Percentiles rank a stretch among this genome's conserved stretches.
Evolutionary conservation across 2,888 invertebrate genomes (phyloP).

Genomic region (Athetis lepigone): DNA sequence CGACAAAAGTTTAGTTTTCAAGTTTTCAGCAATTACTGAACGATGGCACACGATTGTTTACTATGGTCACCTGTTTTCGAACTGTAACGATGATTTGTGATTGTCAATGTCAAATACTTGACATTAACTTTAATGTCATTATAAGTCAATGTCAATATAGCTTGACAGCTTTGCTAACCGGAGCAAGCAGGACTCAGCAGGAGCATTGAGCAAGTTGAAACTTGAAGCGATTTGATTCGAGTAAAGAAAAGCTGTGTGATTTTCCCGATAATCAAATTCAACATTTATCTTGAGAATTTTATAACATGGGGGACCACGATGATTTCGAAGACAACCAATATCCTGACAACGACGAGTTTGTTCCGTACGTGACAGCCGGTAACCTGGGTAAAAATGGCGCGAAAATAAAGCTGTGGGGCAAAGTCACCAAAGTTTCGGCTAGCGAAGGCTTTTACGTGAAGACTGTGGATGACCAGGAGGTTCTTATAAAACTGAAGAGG

Average conservation of each 20-base stretch:
- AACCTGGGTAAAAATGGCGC: slow-evolving; percentile 85
- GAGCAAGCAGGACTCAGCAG: too few relatives aligned
- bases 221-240: neutral
- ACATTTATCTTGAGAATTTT: neutral
- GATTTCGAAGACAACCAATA: slow-evolving; percentile 87
- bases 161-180: neutral
- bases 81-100: too few relatives aligned
- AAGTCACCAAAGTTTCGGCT: slow-evolving; percentile 84
- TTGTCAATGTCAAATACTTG: too few relatives aligned
- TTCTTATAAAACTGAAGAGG: slow-evolving; percentile 80
- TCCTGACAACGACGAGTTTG: slow-evolving; percentile 86
- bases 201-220: neutral
- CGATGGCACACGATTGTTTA: too few relatives aligned
- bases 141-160: too few relatives aligned
- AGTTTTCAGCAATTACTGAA: too few relatives aligned
- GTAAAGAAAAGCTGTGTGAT: too few relatives aligned
- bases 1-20: too few relatives aligned
- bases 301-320: slow-evolving; percentile 83
- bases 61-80: too few relatives aligned
- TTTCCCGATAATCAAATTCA: neutral
- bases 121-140: too few relatives aligned
- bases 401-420: slow-evolving; percentile 87
- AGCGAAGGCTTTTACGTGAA: slow-evolving; percentile 86
- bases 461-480: slow-evolving; percentile 87
- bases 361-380: slow-evolving; percentile 87